A percentile compares a stretch with the other conserved stretches of the same genome.
Conservation (phyloP, 2,113 vertebrate genomes). For the Typhlomys cinereus region DNA sequence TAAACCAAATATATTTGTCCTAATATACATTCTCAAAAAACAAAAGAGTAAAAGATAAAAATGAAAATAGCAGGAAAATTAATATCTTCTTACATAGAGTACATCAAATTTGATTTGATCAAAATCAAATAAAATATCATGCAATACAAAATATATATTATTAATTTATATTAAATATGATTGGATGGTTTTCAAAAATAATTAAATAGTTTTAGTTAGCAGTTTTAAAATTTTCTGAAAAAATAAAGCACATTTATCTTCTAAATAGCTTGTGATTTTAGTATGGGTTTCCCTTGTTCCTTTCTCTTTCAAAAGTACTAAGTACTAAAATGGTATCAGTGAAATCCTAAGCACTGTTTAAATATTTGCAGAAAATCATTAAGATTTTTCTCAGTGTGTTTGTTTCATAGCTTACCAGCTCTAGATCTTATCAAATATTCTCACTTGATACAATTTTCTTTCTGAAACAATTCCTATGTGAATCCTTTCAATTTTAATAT, state of each 20-base stretch:
- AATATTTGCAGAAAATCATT: conserved; percentile 1
- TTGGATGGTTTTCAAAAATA: background rate
- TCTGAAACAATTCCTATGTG: background rate
- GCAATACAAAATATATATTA: background rate
- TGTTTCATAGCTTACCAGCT: background rate
- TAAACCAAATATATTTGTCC: background rate
- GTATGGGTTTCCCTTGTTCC: background rate
- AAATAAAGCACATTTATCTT: background rate
- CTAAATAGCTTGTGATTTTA: background rate
- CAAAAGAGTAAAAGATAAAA: background rate
- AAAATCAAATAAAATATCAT: background rate
- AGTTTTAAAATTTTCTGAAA: background rate
- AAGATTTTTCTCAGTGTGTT: background rate
- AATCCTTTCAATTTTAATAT: background rate
- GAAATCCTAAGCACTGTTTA: background rate
- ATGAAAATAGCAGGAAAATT: too few relatives aligned
- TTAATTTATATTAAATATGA: background rate
- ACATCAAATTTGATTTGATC: background rate
- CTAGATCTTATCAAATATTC: conserved; percentile 4
- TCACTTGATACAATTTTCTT: background rate
- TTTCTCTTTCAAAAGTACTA: conserved; percentile 8
- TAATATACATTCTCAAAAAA: background rate
- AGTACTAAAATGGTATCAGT: background rate
- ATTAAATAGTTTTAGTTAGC: background rate
- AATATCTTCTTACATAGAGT: background rate